Evolutionary conservation across 2,113 vertebrate genomes (phyloP), one percentile per base, ranked within the genome.

Genomic region (Phocoena phocoena): DNA sequence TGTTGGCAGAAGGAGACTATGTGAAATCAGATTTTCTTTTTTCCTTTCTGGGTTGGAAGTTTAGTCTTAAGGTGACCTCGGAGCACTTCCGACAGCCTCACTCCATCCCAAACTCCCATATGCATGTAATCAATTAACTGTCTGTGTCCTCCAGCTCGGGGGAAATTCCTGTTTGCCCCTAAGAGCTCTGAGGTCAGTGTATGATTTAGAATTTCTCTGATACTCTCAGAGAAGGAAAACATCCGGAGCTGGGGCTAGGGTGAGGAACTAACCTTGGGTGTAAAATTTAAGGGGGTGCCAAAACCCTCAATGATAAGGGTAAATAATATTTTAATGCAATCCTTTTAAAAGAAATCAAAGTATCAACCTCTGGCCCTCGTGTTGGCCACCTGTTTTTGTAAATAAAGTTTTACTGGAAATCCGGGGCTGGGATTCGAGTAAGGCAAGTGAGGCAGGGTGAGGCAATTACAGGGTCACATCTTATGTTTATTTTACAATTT

Each of bases 51-150:
- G 86, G 23, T 28, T 23, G 5, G 36, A 81, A 92, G 33, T 26
- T 70, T 28, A 93, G 68, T 70, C 74, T 6, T 25, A 79, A 74
- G 60, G 95, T 90, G 95, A 97, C 93, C 97, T 93, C 79, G 71
- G 84, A 25, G 58, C 62, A 14, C 11, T 33, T 74, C 70, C 67
- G 31, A 13, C n/a, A 65, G 79, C 41, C 74, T 50, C 41, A 12
- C 0, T 0, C 79, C 4, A 8, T 68, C 58, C 55, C 2, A 0
- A 8, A 33, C 17, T 5, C 18, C 50, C 82, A 28, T 31, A 6
- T 2, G 1, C 3, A 6, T 1, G 7, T 5, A 3, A 6, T 81
- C 21, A 2, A 11, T 4, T 8, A 18, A 5, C 25, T 33, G 8
- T 62, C 82, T 33, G 9, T n/a, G 13, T 58, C 47, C 8, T 85